Percentiles rank a stretch among this genome's conserved stretches.
phyloP scores from a whole-genome alignment of 2,888 invertebrate species.

The Gari tellinella region DNA sequence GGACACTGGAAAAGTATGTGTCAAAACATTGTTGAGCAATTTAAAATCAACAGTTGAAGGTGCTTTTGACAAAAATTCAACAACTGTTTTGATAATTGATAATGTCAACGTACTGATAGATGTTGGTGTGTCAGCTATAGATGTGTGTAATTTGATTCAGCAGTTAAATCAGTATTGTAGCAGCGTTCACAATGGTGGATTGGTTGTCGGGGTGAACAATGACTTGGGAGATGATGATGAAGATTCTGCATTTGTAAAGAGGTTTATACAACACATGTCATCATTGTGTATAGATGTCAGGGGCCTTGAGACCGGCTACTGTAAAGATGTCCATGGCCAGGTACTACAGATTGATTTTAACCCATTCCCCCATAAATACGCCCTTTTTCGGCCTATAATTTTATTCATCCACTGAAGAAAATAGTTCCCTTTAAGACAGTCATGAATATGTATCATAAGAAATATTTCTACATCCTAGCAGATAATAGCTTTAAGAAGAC shows the following conservation, averaged over 20 bases:
- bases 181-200: slow-evolving; percentile 30
- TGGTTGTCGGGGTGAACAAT: slow-evolving; percentile 60
- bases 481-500: too few species aligned
- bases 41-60: slow-evolving; percentile 1
- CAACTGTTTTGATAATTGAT: slow-evolving; percentile 72
- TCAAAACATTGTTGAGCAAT: slow-evolving; percentile 4
- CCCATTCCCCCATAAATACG: too few species aligned
- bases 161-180: slow-evolving; percentile 49
- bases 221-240: slow-evolving; percentile 66
- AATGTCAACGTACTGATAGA: slow-evolving; percentile 68
- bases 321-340: slow-evolving; percentile 82
- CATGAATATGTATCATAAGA: too few species aligned
- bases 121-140: slow-evolving; percentile 62
- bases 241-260: slow-evolving; percentile 63
- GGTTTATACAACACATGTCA: slow-evolving; percentile 67
- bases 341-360: slow-evolving; percentile 54
- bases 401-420: too few species aligned
- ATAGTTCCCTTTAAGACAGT: too few species aligned
- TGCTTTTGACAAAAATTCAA: slow-evolving; percentile 8
- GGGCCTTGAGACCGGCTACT: slow-evolving; percentile 79
- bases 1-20: slow-evolving; percentile 6
- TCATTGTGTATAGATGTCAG: slow-evolving; percentile 66
- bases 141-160: slow-evolving; percentile 64
- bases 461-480: too few species aligned
- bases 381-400: too few species aligned